Evolutionary conservation across 92 coral and sea anemone genomes (phyloP).

Genomic region (Umimayanthus kanabou): DNA sequence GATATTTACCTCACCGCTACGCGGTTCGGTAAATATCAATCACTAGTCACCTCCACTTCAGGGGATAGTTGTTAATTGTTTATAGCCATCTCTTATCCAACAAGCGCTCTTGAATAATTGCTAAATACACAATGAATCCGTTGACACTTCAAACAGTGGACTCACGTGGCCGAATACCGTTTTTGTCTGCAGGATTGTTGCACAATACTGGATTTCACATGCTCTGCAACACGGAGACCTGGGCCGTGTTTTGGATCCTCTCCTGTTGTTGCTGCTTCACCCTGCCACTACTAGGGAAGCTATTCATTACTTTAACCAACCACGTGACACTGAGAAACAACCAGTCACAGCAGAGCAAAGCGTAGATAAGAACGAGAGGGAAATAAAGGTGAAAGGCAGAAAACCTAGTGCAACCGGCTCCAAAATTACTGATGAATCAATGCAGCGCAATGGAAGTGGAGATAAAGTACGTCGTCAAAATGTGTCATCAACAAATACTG

Average conservation of each 20-base stretch:
- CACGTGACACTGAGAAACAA: slow-evolving; percentile 40
- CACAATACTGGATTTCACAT: slow-evolving; percentile 96
- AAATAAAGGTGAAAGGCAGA: neutral
- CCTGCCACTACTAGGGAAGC: slow-evolving; percentile 93
- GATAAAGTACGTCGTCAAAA: neutral
- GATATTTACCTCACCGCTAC: too few species aligned
- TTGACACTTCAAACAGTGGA: neutral
- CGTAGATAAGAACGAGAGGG: neutral
- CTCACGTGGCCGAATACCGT: neutral
- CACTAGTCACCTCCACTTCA: too few species aligned
- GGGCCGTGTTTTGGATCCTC: slow-evolving; percentile 93
- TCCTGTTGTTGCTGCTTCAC: slow-evolving; percentile 83
- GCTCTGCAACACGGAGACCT: slow-evolving; percentile 98
- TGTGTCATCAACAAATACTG: neutral
- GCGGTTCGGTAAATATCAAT: too few species aligned
- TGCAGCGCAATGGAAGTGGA: neutral
- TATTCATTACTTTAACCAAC: slow-evolving; percentile 67
- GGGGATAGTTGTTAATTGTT: too few species aligned
- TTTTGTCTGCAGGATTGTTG: slow-evolving; percentile 60
- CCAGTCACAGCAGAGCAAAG: slow-evolving; percentile 13
- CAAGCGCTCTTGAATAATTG: too few species aligned
- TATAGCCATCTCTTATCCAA: too few species aligned
- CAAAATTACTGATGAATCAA: neutral
- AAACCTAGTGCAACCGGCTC: neutral
- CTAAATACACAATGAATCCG: neutral